Evolutionary conservation across 2,113 vertebrate genomes (phyloP), one percentile per base, ranked within the genome.

Genomic region (Cynopterus brachyotis): DNA sequence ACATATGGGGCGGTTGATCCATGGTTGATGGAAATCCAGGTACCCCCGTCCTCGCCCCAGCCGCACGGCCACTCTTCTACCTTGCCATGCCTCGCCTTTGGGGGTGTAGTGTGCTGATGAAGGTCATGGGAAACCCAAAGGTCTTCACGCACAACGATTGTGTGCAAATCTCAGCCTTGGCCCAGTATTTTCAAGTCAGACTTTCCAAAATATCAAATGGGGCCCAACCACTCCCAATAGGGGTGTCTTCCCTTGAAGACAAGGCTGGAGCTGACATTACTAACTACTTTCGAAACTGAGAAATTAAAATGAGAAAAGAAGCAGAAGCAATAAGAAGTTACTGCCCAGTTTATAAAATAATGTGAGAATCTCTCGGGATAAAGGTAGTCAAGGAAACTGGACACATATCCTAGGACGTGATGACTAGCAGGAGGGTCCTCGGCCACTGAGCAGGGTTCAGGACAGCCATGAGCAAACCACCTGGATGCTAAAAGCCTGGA

Each of bases 221-320:
- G 32, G 60, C 9, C 62, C 37, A 60, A 20, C 40, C 50, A n/a
- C 17, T 53, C 96, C 99, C 99, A 98, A 99, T 99, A 98, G 99
- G 99, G 99, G 98, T 99, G 97, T 99, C 99, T 91, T 99, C 99
- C 81, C 98, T 99, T 96, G 99, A 98, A 99, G 99, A 96, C 99
- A 99, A 99, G 99, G 99, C 97, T 98, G 99, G 90, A 99, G 99
- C 98, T 99, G 99, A 99, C 97, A 99, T 99, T 98, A 99, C 98
- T 99, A 98, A 99, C 99, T 98, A 98, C 99, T 97, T 99, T 99
- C 60, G 99, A 99, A 99, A 99, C 99, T 94, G 99, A 99, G 99
- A 99, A 99, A 98, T 99, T 99, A 98, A 99, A 99, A 98, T 99
- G 98, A 98, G 99, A 99, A 96, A 99, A 99, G 59, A 8, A 67